Evolutionary conservation across 2,113 vertebrate species (phyloP).

Genomic region (Tupaia chinensis): DNA sequence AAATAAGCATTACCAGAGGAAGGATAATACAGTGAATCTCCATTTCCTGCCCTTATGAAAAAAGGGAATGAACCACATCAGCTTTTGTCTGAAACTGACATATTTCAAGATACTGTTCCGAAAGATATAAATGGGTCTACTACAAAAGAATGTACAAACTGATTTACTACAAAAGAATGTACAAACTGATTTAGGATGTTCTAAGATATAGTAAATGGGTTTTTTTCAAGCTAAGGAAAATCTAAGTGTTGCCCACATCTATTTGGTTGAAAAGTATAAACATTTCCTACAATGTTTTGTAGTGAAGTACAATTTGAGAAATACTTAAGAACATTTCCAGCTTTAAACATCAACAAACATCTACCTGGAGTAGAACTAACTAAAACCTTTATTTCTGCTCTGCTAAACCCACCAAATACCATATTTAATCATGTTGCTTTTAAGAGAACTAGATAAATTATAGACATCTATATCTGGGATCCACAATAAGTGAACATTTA

Average conservation of each 20-base stretch:
- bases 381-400: background rate
- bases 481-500: background rate
- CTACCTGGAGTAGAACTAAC: background rate
- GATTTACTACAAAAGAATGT: background rate
- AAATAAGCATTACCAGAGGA: conserved; percentile 27
- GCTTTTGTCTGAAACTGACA: conserved; percentile 39
- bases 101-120: background rate
- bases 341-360: background rate
- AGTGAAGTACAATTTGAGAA: conserved; percentile 40
- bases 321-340: background rate
- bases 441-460: conserved; percentile 23
- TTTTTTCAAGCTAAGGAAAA: background rate
- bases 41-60: conserved; percentile 2
- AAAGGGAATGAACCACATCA: background rate
- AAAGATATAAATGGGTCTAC: background rate
- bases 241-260: background rate
- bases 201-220: background rate
- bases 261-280: conserved; percentile 4
- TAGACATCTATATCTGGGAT: background rate
- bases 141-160: background rate
- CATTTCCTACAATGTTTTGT: background rate
- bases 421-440: background rate
- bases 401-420: background rate
- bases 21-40: background rate
- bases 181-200: background rate